Conservation (phyloP, 2,113 vertebrate genomes). For the Muscicapa adusta region DNA sequence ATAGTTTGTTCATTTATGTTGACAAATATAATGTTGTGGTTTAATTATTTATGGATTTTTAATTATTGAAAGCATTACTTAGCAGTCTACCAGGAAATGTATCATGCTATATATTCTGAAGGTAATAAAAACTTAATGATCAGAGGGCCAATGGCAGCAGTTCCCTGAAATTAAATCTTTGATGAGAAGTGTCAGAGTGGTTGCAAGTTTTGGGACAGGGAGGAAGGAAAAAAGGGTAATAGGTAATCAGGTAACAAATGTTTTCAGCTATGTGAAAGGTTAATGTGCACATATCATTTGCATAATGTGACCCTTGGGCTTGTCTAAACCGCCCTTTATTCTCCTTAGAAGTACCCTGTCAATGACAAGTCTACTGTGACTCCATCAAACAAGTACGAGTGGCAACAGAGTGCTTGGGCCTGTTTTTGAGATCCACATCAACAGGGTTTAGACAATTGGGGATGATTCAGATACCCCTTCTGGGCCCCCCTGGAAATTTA, state of each 20-base stretch:
- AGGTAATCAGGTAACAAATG: constrained; percentile 26
- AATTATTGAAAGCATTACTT: constrained; percentile 56
- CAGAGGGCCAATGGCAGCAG: background rate
- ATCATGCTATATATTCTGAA: constrained; percentile 21
- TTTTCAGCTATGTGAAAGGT: constrained; percentile 15
- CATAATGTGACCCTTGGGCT: constrained; percentile 8
- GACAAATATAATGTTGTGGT: constrained; percentile 43
- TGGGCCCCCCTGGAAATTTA: no score
- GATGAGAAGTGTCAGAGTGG: background rate
- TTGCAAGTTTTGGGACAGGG: background rate
- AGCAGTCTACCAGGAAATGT: constrained; percentile 39
- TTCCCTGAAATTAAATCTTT: constrained; percentile 29
- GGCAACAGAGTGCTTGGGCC: background rate
- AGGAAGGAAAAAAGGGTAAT: constrained; percentile 8
- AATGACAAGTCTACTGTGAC: background rate
- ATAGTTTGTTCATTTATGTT: constrained; percentile 48
- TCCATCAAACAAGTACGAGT: background rate
- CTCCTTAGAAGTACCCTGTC: background rate
- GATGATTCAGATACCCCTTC: no score
- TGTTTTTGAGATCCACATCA: background rate
- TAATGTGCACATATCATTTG: background rate
- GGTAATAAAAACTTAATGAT: constrained; percentile 43
- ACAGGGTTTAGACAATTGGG: background rate
- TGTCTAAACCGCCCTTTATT: background rate
- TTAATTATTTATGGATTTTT: constrained; percentile 68